Percentiles rank a stretch among this genome's conserved stretches.
Conservation (phyloP, 2,797 vertebrate genomes). For the Miichthys miiuy region DNA sequence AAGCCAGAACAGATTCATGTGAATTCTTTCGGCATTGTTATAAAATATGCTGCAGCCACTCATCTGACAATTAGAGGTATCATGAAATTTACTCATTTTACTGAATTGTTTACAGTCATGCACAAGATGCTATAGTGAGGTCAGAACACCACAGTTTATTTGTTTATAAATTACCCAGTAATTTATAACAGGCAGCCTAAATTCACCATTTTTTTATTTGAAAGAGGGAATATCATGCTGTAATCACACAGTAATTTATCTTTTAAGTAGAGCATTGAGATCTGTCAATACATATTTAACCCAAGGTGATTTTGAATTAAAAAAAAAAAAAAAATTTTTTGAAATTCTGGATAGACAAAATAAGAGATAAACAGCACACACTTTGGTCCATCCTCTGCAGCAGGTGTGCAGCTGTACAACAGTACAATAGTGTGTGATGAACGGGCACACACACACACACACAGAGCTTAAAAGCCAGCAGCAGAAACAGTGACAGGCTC, state of each 20-base stretch:
- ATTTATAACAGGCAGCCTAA: background rate
- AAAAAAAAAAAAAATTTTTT: background rate
- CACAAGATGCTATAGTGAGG: background rate
- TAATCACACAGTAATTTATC: background rate
- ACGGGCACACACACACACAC: background rate
- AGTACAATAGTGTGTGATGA: background rate
- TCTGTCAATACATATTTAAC: fast-evolving
- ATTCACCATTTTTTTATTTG: background rate
- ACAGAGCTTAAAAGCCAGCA: background rate
- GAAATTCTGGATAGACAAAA: background rate
- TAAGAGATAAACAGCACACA: background rate
- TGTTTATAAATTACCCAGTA: background rate
- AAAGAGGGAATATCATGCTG: background rate
- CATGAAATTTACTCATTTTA: background rate
- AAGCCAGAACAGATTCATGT: background rate
- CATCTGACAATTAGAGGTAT: background rate
- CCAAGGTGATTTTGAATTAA: background rate
- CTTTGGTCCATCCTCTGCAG: background rate
- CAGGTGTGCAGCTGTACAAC: slow-evolving; percentile 11
- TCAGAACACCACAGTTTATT: background rate
- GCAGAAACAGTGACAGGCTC: slow-evolving; percentile 10
- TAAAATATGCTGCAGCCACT: background rate
- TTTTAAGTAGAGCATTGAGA: background rate
- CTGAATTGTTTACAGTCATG: background rate
- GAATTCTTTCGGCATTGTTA: background rate